Conservation (phyloP, 2,113 vertebrate species). For the Lanius ludovicianus region DNA sequence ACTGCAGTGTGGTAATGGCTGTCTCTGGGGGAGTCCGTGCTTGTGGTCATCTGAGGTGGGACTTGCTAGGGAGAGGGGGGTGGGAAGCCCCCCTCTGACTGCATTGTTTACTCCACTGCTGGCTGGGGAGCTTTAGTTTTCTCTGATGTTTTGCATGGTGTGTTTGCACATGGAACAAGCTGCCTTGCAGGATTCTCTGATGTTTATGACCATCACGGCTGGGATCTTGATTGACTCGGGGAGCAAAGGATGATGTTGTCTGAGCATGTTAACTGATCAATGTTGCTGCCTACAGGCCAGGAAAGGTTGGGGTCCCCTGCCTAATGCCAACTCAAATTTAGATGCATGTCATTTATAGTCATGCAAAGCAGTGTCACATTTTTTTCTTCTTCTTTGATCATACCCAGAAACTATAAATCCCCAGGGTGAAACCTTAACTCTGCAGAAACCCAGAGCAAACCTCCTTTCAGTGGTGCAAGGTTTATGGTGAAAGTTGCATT, state of each 20-base stretch:
- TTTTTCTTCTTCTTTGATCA: slow-evolving; percentile 46
- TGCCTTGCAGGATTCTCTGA: slow-evolving; percentile 58
- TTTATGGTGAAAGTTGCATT: not conserved
- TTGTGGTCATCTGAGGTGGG: not conserved
- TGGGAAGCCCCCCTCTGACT: not conserved
- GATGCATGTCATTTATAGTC: not conserved
- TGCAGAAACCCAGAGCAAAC: not conserved
- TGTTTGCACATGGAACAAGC: slow-evolving; percentile 51
- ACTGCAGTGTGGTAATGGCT: not conserved
- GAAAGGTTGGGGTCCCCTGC: slow-evolving; percentile 10
- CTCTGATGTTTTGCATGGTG: not conserved
- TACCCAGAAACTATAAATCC: slow-evolving; percentile 20
- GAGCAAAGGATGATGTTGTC: slow-evolving; percentile 18
- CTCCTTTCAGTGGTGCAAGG: not conserved
- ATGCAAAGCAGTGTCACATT: not conserved
- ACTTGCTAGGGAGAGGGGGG: not conserved
- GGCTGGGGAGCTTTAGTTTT: not conserved
- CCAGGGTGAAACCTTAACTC: slow-evolving; percentile 25
- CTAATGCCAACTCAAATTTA: slow-evolving; percentile 47
- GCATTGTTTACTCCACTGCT: not conserved
- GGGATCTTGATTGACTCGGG: not conserved
- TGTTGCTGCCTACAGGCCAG: slow-evolving; percentile 25
- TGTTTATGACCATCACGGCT: slow-evolving; percentile 52
- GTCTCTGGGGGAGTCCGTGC: not conserved
- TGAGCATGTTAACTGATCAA: not conserved